Base-by-base conservation (phyloP, 2,113 vertebrate species). In the Peromyscus polionotus region DNA sequence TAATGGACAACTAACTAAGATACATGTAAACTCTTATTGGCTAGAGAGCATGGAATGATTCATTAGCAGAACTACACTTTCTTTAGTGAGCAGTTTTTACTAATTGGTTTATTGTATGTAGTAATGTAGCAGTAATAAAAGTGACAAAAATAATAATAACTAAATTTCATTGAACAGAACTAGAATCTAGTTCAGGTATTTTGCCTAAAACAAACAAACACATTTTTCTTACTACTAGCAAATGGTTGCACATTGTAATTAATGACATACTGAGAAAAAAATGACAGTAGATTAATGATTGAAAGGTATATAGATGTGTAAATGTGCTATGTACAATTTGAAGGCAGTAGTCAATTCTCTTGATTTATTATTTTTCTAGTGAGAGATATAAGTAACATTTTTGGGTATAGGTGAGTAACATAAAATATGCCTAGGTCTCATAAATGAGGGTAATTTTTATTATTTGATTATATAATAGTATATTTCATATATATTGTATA, bases 11-110 rank as follows among this genome's bases (percentile, higher is more conserved):
- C 54, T 24, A 39, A 83, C 54, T 24, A 26, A 61, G 36, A 83
- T 12, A 81, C 0, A 73, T 33, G 0, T 6, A 88, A 16, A 77
- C 22, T n/a, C 6, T 17, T 13, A 45, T 54, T n/a, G 61, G 48
- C 28, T 86, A 61, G 16, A 77, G 16, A 88, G 4, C 59, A 76
- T 63, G 1, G 5, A 77, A 12, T 17, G 7, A 45, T 87, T 72
- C 14, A 67, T 93, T 51, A 51, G 94, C 45, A 73, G 6, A 73
- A 48, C 0, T 54, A 3, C 36, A 70, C 33, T 0, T 59, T 86
- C 36, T 81, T 86, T 90, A 76, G 79, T 57, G 77, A 77, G 7
- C 19, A 88, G 70, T 91, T 93, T 93, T 91, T 24, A 91, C 68
- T 59, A 91, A 65, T 91, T 90, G 0, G 20, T 36, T 85, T 84